Base-by-base conservation (phyloP, 2,113 vertebrate species). In the Casuarius casuarius region DNA sequence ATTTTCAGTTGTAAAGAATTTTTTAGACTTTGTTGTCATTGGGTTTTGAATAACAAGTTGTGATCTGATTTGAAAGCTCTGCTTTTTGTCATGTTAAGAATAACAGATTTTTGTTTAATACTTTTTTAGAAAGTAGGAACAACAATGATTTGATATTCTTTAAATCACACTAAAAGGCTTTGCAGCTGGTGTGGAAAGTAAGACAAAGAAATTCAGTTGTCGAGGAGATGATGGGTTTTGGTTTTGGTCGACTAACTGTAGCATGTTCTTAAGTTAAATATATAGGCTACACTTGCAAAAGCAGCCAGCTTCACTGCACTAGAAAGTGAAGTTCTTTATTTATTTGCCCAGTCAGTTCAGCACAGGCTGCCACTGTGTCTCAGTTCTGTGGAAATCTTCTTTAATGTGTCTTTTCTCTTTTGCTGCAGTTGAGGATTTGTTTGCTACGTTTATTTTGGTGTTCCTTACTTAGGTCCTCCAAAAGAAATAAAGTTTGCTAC, bases 241-340 rank as follows among this genome's bases (percentile, higher is more conserved):
- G 18, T 19, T 94, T 93, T 91, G 80, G 16, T 44, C 8, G 6
- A 33, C 25, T 72, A 70, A 46, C 35, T 68, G 66, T 28, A 28
- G 23, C 12, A 18, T 31, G 8, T 76, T 74, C 65, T 84, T 15
- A 54, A 95, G 35, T 52, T 78, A 58, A 70, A 91, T 46, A 10
- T 54, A 35, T 35, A 20, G 44, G 26, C 66, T 79, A 5, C 38
- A 58, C 44, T 94, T 82, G 52, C 51, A 81, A 61, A 91, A 94
- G 18, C 59, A 94, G 56, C 38, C 18, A 68, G 48, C 38, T 93
- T 84, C 73, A 40, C 22, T 82, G 68, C 38, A 29, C 40, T 79
- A 66, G 94, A 94, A 93, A 84, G 77, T 63, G 49, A 87, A 91
- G 31, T 61, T 86, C n/a, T 40, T 89, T 58, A 62, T 88, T 90